phyloP scores from a whole-genome alignment of 2,113 vertebrate genomes.

The Esox niger region DNA sequence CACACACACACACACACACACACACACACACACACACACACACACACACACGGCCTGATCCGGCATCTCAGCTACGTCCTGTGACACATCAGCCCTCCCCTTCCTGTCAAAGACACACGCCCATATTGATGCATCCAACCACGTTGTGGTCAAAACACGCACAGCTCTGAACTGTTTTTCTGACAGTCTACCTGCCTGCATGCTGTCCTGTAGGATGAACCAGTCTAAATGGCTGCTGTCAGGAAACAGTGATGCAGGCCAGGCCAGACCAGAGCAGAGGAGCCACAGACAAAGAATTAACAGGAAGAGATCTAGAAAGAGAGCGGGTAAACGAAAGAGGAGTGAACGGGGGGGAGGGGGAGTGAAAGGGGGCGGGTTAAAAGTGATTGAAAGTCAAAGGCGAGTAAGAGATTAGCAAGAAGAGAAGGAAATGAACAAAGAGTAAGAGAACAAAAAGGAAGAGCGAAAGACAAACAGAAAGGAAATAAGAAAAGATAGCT shows the following conservation, averaged over 20 bases:
- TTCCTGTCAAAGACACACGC: not conserved
- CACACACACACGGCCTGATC: too few relatives aligned
- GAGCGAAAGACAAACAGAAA: too few relatives aligned
- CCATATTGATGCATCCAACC: too few relatives aligned
- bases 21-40: too few relatives aligned
- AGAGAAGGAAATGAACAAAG: too few relatives aligned
- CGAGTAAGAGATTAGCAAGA: too few relatives aligned
- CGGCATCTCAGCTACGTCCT: not conserved
- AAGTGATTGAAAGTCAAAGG: not conserved
- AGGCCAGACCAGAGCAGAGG: slow-evolving; percentile 31
- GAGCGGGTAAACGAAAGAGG: not conserved
- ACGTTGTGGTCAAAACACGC: too few relatives aligned
- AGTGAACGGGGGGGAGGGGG: not conserved
- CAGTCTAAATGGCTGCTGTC: not conserved
- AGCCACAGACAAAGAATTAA: not conserved
- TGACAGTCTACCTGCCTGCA: not conserved
- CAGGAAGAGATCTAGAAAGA: not conserved
- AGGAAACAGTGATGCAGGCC: slow-evolving; percentile 24
- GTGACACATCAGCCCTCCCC: not conserved
- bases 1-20: too few relatives aligned
- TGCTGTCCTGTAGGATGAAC: not conserved
- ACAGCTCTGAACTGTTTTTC: not conserved
- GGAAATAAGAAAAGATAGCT: too few relatives aligned
- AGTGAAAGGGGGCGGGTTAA: not conserved
- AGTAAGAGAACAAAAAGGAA: too few relatives aligned